Base-by-base conservation (phyloP, 1,140 invertebrate genomes). In the Drosophila busckii region DNA sequence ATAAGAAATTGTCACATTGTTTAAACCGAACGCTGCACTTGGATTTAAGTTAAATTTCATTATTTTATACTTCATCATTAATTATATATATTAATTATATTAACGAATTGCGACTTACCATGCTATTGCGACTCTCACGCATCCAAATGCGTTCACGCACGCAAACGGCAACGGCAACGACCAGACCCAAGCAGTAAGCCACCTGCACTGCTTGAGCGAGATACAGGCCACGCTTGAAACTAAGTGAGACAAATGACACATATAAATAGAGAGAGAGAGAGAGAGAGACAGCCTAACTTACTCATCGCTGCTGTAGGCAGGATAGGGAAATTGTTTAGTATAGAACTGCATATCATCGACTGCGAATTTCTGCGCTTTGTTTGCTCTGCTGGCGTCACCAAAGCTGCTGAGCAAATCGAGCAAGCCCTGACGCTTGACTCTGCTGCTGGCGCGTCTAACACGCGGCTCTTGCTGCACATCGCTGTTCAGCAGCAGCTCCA, bases 251-350 rank as follows among this genome's bases (percentile, higher is more conserved):
- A n/a, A n/a, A n/a, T n/a, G n/a, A n/a, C n/a, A n/a, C n/a, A n/a
- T n/a, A n/a, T n/a, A n/a, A n/a, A n/a, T n/a, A n/a, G n/a, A n/a
- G n/a, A n/a, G n/a, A n/a, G n/a, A n/a, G n/a, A n/a, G n/a, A n/a
- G n/a, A n/a, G n/a, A n/a, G n/a, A n/a, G n/a, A 25, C 2, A 2
- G 2, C 0, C 2, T 6, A 1, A 90, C 90, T 89, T 61, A 92
- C 91, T 89, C 89, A 63, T 91, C 89, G n/a, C 88, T 88, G 50
- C 88, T 89, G 82, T 90, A 92, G 37, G 91, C 91, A 1, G 92
- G 91, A 85, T 93, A 92, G 1, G 92, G 92, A 76, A 90, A 91
- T 61, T 93, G 91, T 71, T 92, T 91, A 0, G 90, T 92, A 25
- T 91, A 88, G 17, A 91, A 89, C 5, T 86, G 88, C 89, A 90